Evolutionary conservation across 2,888 invertebrate genomes (phyloP).

Genomic region (Agonum fuliginosum): DNA sequence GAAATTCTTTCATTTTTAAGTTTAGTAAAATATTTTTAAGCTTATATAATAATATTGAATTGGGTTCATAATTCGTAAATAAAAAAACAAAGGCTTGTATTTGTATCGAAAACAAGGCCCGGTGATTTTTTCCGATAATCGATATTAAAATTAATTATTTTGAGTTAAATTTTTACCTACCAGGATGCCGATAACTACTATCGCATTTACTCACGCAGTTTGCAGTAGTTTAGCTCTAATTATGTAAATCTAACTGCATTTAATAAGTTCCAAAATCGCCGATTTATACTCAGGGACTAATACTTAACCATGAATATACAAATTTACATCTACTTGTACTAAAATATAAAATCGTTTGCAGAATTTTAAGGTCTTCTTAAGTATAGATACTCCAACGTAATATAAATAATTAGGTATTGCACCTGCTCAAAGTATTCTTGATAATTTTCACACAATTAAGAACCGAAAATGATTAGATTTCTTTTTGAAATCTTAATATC

Average conservation of each 20-base stretch:
- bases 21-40: too few species aligned
- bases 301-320: constrained; percentile 13
- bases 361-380: constrained; percentile 3
- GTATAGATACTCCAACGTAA: background rate
- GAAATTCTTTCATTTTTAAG: too few species aligned
- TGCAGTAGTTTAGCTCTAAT: constrained; percentile 20
- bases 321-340: background rate
- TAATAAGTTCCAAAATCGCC: constrained; percentile 29
- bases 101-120: too few species aligned
- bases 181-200: constrained; percentile 1
- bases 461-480: constrained; percentile 15
- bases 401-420: constrained; percentile 3
- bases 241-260: constrained; percentile 41
- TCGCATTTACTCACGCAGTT: background rate
- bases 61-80: too few species aligned
- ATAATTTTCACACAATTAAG: constrained; percentile 2
- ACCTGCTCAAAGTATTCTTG: background rate
- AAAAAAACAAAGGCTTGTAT: too few species aligned
- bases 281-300: background rate
- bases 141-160: too few species aligned
- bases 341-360: background rate
- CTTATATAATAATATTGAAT: too few species aligned
- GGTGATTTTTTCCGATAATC: too few species aligned
- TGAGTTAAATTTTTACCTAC: too few species aligned
- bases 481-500: background rate